Evolutionary conservation across 2,888 invertebrate genomes (phyloP), one percentile per base, ranked within the genome.

Genomic region (Agrotis clavis): DNA sequence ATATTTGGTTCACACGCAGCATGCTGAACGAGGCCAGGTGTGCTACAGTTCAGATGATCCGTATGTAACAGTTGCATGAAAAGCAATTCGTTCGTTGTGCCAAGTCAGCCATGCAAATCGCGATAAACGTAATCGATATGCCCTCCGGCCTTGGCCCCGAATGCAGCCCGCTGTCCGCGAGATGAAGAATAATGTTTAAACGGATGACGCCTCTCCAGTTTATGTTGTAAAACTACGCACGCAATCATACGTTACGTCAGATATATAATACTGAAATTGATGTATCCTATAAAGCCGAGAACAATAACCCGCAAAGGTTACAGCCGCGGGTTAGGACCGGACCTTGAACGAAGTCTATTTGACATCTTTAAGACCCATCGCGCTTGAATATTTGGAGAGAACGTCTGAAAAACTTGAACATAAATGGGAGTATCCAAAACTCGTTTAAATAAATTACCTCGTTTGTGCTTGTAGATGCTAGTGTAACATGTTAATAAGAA

Each of bases 101-200:
- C 74, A 84, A 89, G 84, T 88, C 87, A 88, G 82, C 88, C 88
- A 90, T 90, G 92, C 89, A 91, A 93, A 92, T 92, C 90, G 90
- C 88, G 86, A 90, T 87, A 88, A 86, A 87, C 90, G 94, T 92
- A 94, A 95, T 93, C 92, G 91, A 94, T 94, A 93, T 89, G 90
- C 87, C 89, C 87, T 87, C 85, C 83, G 85, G 86, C 95, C 94
- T 94, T 94, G 95, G 92, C 94, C 94, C 92, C 92, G 92, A 94
- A 94, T 92, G 92, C 93, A 91, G 78, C 80, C 74, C 79, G 85
- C 90, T 90, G 91, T 90, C 91, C 87, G 70, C 85, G 70, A 90
- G 90, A 94, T 94, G 93, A 93, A 93, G 93, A 93, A 90, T 93
- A 88, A 94, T 93, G 91, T 90, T 88, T 79, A 67, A 78, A 79